phyloP scores from a whole-genome alignment of 30 jellyfish, hydroid and myxozoan species.

The Aurelia aurita complex sp. Pacific region DNA sequence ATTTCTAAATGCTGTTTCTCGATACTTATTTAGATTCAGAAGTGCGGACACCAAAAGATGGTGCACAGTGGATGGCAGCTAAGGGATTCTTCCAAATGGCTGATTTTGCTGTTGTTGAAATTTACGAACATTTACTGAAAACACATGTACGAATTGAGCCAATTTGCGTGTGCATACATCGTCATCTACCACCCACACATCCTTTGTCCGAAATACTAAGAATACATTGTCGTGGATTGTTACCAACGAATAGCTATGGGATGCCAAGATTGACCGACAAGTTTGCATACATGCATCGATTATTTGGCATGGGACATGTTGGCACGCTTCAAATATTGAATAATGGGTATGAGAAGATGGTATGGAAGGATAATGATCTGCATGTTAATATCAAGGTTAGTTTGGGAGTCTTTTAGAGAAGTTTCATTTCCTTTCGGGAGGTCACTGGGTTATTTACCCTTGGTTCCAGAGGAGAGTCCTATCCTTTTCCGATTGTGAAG shows the following conservation, averaged over 20 bases:
- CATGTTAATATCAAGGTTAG: constrained; percentile 50
- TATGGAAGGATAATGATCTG: constrained; percentile 70
- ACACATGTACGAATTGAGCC: constrained; percentile 91
- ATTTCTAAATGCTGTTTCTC: no score
- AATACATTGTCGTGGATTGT: constrained; percentile 88
- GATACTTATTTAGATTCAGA: constrained; percentile 41
- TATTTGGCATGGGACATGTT: constrained; percentile 90
- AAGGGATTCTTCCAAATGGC: constrained; percentile 82
- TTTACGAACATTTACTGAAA: constrained; percentile 81
- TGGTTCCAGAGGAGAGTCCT: no score
- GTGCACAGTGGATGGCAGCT: constrained; percentile 80
- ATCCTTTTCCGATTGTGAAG: no score
- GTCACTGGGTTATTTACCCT: no score
- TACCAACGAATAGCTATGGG: constrained; percentile 71
- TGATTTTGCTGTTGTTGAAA: constrained; percentile 84
- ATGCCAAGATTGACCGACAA: constrained; percentile 73
- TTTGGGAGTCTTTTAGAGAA: no score
- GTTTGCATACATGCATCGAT: constrained; percentile 67
- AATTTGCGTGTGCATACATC: constrained; percentile 77
- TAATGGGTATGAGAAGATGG: constrained; percentile 76
- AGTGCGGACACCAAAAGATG: constrained; percentile 82
- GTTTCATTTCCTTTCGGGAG: no score
- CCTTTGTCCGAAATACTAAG: constrained; percentile 70
- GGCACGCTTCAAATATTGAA: constrained; percentile 77
- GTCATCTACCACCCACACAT: constrained; percentile 80